phyloP scores from a whole-genome alignment of 2,888 invertebrate species.

The Mesochorus sp. region DNA sequence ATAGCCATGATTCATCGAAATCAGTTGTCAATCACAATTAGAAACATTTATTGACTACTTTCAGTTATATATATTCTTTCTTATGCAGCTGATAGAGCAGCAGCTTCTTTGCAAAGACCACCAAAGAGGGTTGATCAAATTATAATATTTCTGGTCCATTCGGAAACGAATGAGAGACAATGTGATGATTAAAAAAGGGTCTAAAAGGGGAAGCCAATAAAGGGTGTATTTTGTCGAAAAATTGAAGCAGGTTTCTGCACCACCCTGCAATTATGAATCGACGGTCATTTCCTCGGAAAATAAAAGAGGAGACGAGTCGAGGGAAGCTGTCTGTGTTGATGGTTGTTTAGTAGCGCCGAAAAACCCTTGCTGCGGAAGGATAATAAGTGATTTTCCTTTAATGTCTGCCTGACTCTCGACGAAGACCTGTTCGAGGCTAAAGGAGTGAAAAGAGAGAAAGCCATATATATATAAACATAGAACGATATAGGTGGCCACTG shows the following conservation, averaged over 20 bases:
- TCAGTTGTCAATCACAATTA: too few relatives aligned
- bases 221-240: conserved; percentile 43
- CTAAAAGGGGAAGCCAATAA: conserved; percentile 34
- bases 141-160: conserved; percentile 3
- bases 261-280: conserved; percentile 56
- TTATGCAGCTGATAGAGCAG: neutral
- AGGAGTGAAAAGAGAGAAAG: conserved; percentile 52
- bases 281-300: conserved; percentile 37
- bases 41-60: too few relatives aligned
- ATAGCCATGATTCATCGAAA: too few relatives aligned
- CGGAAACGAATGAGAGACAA: conserved; percentile 23
- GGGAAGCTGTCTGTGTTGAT: conserved; percentile 8
- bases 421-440: conserved; percentile 43
- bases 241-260: conserved; percentile 42
- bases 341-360: conserved; percentile 51
- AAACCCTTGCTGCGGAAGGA: conserved; percentile 67
- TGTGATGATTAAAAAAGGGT: conserved; percentile 11
- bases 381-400: conserved; percentile 69
- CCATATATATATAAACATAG: conserved; percentile 17
- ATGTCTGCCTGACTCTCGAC: conserved; percentile 51
- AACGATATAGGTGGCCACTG: conserved; percentile 26
- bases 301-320: conserved; percentile 23
- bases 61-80: too few relatives aligned
- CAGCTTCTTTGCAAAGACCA: neutral
- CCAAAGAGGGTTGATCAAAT: too few relatives aligned